Percentiles rank a stretch among this genome's conserved stretches.
Conservation (phyloP, 2,888 invertebrate species). For the Apamea crenata region DNA sequence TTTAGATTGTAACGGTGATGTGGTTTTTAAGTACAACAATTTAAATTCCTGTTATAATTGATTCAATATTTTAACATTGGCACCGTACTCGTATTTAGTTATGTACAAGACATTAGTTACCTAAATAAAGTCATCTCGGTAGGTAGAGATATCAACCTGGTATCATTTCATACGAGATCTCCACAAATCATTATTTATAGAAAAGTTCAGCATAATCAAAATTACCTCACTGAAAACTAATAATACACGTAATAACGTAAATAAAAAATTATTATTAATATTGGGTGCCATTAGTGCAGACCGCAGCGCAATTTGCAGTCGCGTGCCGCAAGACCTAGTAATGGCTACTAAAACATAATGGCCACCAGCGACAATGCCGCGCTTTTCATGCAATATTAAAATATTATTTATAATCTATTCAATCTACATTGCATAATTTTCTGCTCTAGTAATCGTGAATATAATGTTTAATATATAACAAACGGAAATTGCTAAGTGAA, state of each 20-base stretch:
- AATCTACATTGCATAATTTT: conserved; percentile 34
- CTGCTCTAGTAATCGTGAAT: conserved; percentile 29
- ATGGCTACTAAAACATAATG: conserved; percentile 26
- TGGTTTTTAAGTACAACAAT: neutral
- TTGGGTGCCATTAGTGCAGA: conserved; percentile 21
- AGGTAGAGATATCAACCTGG: neutral
- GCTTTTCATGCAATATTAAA: conserved; percentile 20
- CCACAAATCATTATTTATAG: neutral
- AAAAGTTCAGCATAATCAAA: neutral
- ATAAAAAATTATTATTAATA: conserved; percentile 17
- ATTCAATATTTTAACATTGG: neutral
- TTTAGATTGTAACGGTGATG: neutral
- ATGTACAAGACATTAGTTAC: neutral
- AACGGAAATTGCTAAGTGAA: conserved; percentile 17
- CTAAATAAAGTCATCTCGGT: neutral
- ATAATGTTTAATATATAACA: neutral
- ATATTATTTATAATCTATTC: conserved; percentile 9
- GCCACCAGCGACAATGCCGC: conserved; percentile 11
- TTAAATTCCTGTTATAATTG: neutral
- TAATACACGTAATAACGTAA: conserved; percentile 23
- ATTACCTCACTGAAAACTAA: conserved; percentile 1
- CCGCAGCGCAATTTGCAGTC: conserved; percentile 33
- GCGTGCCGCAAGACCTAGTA: conserved; percentile 35
- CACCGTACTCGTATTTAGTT: neutral
- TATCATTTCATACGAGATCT: neutral